Conservation (phyloP, 2,888 invertebrate genomes). For the Cactoblastis cactorum region DNA sequence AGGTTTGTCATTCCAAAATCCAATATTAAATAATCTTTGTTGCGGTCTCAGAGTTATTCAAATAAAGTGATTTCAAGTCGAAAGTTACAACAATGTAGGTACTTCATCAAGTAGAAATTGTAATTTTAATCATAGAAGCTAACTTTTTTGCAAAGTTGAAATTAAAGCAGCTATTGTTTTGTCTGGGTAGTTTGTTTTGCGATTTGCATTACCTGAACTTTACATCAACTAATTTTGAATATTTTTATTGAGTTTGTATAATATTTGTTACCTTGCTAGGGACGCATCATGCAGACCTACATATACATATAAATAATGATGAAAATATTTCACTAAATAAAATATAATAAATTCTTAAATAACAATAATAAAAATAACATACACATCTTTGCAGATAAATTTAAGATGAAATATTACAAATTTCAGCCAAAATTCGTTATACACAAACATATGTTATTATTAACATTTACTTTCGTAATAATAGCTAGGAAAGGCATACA, state of each 20-base stretch:
- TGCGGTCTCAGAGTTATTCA: constrained; percentile 12
- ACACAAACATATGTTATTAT: neutral
- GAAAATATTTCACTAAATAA: too few relatives aligned
- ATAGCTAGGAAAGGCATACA: neutral
- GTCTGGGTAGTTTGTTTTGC: neutral
- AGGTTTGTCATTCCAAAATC: neutral
- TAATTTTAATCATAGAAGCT: neutral
- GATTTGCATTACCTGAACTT: too few relatives aligned
- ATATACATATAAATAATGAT: too few relatives aligned
- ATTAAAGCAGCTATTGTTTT: neutral
- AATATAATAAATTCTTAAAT: too few relatives aligned
- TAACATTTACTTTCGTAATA: neutral
- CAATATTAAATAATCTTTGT: constrained; percentile 3
- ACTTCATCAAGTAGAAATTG: neutral
- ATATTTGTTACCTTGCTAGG: too few relatives aligned
- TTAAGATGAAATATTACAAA: too few relatives aligned
- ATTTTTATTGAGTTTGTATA: too few relatives aligned
- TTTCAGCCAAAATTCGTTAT: too few relatives aligned
- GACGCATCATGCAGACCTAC: too few relatives aligned
- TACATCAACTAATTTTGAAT: too few relatives aligned
- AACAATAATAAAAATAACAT: too few relatives aligned
- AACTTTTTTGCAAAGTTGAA: neutral
- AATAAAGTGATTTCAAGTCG: constrained; percentile 1
- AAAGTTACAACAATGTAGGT: constrained; percentile 6
- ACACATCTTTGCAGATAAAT: too few relatives aligned